Base-by-base conservation (phyloP, 2,888 invertebrate species). In the Athalia rosae region DNA sequence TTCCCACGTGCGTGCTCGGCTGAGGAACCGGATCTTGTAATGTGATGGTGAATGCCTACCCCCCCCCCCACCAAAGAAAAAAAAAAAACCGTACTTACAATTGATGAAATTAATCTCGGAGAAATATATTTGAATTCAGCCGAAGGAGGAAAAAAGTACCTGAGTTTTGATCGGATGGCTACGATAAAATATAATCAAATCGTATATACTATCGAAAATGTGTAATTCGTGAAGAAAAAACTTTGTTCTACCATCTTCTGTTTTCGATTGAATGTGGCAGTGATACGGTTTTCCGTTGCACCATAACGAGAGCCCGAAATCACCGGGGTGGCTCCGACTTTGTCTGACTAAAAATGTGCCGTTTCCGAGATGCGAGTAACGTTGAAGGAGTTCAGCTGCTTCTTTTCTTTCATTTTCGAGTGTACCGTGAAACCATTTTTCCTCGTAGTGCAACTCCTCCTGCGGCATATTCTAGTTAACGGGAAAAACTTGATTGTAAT, bases 221-320 rank as follows among this genome's bases (percentile, higher is more conserved):
- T 95, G 93, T 5, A 95, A 93, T 81, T 98, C 98, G 62, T 97
- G 96, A 76, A 99, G 91, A 90, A 95, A 98, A 90, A 96, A 99
- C 89, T 96, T 97, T 0, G 95, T 96, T 82, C 95, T 92, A 4
- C 97, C 98, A 85, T 95, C 93, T 80, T 98, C 97, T 87, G 97
- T 97, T 85, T 95, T 96, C 76, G 97, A 92, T 87, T 96, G 95
- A 79, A 98, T 98, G 66, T 98, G 93, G 88, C 98, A 98, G 89
- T 98, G 98, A 89, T 97, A 97, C 0, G 97, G 96, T 86, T 94
- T 94, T 61, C 95, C 96, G 83, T 95, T 94, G 9, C 97, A 93
- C 98, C 97, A 97, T 90, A 99, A 98, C 0, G 98, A 98, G 48
- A 99, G 91, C 80, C 98, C 97, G 88, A 97, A 98, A 89, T 98